Evolutionary conservation across 2,113 vertebrate species (phyloP).

Genomic region (Hepsetus odoe): DNA sequence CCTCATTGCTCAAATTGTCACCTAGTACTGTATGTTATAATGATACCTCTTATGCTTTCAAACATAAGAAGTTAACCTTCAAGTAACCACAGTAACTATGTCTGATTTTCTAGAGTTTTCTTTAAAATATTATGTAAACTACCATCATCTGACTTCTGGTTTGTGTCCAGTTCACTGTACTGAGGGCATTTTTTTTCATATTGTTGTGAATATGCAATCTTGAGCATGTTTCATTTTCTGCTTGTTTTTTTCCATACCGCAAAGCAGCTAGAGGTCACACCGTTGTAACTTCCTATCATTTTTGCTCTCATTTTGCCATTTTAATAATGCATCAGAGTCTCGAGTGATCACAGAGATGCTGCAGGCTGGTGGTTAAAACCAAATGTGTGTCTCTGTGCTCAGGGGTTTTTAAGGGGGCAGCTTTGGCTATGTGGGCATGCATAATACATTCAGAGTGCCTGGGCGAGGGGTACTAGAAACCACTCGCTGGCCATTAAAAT

Average conservation of each 20-base stretch:
- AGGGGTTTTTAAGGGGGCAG: constrained; percentile 15
- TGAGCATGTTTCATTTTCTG: not conserved
- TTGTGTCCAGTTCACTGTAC: not conserved
- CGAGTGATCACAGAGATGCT: not conserved
- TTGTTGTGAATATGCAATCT: not conserved
- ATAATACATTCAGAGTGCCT: constrained; percentile 31
- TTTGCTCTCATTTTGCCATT: not conserved
- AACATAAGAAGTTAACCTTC: not conserved
- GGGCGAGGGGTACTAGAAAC: constrained; percentile 6
- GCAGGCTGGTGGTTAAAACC: not conserved
- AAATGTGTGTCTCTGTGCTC: constrained; percentile 12
- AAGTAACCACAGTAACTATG: too few species aligned
- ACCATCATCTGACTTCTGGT: not conserved
- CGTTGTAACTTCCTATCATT: not conserved
- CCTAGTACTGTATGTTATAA: not conserved
- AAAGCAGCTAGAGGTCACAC: not conserved
- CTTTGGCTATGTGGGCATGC: constrained; percentile 11
- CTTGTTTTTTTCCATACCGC: not conserved
- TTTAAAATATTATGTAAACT: not conserved
- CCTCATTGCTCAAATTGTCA: not conserved
- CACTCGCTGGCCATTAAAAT: constrained; percentile 11
- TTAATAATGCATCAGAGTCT: not conserved
- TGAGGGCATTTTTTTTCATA: not conserved
- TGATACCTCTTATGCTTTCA: not conserved
- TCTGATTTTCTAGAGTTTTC: not conserved